A percentile compares a stretch with the other conserved stretches of the same genome.
Evolutionary conservation across 2,113 vertebrate species (phyloP).

Genomic region (Urocitellus parryii): DNA sequence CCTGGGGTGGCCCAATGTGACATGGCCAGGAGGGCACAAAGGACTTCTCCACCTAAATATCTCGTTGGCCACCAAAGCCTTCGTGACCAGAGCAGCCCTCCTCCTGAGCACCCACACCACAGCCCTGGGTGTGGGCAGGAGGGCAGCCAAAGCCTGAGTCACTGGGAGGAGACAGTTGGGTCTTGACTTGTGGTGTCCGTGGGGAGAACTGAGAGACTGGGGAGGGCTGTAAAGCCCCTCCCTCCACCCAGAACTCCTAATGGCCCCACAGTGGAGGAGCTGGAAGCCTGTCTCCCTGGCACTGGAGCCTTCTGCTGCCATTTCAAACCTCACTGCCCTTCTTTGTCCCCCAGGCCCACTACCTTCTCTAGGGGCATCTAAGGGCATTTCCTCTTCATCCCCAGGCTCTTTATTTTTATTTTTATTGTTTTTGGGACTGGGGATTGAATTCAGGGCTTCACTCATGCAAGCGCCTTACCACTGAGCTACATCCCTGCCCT

Average conservation of each 20-base stretch:
- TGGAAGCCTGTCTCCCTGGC: neutral
- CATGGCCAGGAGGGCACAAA: rapidly evolving
- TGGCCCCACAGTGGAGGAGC: neutral
- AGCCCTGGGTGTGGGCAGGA: conserved; percentile 51
- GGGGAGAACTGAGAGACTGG: neutral
- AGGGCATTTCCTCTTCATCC: neutral
- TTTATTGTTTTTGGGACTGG: too few species aligned
- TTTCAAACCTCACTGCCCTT: neutral
- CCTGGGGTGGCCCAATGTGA: neutral
- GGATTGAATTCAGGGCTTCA: too few species aligned
- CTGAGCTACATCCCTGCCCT: too few species aligned
- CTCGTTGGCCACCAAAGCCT: too few species aligned
- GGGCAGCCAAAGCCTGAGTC: conserved; percentile 72
- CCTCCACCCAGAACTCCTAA: neutral
- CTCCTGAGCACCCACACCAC: neutral
- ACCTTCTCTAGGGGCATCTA: neutral
- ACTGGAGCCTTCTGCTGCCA: neutral
- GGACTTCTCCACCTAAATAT: neutral
- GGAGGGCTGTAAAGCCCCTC: neutral
- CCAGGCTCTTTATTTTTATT: too few species aligned
- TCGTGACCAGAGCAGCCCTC: neutral
- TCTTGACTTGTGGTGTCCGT: conserved; percentile 33
- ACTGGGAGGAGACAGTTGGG: conserved; percentile 52
- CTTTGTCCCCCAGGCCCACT: neutral
- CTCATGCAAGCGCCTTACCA: too few species aligned